Conservation (phyloP, 2,113 vertebrate species). For the Tylochromis polylepis region DNA sequence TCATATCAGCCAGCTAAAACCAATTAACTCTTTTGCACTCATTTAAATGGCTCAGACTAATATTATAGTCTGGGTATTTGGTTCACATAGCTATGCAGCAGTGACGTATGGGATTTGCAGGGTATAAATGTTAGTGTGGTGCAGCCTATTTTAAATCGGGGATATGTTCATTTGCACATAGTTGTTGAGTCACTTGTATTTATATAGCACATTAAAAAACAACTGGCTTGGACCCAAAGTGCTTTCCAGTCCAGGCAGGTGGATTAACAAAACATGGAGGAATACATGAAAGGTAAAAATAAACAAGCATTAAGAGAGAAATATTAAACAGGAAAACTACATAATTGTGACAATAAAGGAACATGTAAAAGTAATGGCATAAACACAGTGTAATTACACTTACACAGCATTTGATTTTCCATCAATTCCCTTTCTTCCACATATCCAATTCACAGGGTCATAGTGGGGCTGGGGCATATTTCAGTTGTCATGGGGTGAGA, state of each 20-base stretch:
- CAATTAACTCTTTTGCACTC: neutral
- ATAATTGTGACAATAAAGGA: neutral
- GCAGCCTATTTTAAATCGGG: neutral
- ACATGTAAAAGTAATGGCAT: neutral
- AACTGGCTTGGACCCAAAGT: neutral
- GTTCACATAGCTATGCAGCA: neutral
- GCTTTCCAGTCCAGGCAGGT: neutral
- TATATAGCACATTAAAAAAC: neutral
- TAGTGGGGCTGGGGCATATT: neutral
- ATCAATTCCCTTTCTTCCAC: neutral
- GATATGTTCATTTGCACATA: neutral
- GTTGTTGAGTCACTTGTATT: neutral
- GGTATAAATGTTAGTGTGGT: neutral
- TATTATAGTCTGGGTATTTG: neutral
- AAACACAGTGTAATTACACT: neutral
- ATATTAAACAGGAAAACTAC: fast-evolving
- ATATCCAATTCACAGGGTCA: neutral
- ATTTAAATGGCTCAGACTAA: neutral
- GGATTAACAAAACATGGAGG: neutral
- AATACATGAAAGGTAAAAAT: neutral
- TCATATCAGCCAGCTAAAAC: neutral
- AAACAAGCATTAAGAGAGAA: neutral
- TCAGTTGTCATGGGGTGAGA: neutral
- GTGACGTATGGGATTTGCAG: neutral
- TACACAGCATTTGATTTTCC: neutral